Evolutionary conservation across 1,140 invertebrate species (phyloP).

Genomic region (Aphis craccivora): DNA sequence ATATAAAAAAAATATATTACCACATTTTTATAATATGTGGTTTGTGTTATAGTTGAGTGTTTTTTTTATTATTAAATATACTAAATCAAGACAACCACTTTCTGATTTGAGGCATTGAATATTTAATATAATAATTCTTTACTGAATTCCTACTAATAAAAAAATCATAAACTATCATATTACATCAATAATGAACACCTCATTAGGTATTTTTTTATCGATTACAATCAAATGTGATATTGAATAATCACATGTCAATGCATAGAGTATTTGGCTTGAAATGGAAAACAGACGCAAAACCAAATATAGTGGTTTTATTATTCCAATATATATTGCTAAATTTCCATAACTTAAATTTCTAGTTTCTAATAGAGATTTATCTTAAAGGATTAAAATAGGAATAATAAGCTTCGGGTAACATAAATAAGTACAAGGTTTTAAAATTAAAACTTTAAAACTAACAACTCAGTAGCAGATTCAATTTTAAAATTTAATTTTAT

Average conservation of each 20-base stretch:
- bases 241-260: too few relatives aligned
- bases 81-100: neutral
- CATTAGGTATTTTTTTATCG: too few relatives aligned
- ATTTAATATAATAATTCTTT: too few relatives aligned
- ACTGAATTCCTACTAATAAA: too few relatives aligned
- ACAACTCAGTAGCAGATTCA: neutral
- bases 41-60: neutral
- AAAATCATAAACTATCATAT: too few relatives aligned
- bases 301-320: neutral
- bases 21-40: neutral
- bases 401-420: neutral
- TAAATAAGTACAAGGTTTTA: neutral
- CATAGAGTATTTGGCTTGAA: neutral
- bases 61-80: neutral
- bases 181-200: too few relatives aligned
- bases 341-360: neutral
- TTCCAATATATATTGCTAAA: neutral
- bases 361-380: neutral
- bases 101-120: neutral
- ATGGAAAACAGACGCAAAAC: neutral
- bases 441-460: neutral
- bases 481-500: slow-evolving; percentile 16
- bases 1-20: neutral
- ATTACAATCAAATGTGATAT: too few relatives aligned
- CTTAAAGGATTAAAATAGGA: neutral